Conservation (phyloP, 92 coral and sea anemone genomes). For the Parazoanthus darwini region DNA sequence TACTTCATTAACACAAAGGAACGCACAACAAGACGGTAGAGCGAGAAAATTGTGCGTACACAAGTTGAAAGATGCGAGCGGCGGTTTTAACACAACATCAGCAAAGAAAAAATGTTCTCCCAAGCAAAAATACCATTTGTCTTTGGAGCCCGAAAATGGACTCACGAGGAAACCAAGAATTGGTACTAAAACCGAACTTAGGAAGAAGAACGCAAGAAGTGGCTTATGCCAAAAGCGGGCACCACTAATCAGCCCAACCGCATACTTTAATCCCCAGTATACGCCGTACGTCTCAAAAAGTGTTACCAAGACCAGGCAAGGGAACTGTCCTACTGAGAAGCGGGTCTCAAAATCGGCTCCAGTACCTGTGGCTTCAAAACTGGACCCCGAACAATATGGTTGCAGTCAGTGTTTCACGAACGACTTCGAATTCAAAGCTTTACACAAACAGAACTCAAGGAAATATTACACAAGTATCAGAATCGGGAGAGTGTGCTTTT, state of each 20-base stretch:
- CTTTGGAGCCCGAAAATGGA: slow-evolving; percentile 57
- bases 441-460: slow-evolving; percentile 39
- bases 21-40: slow-evolving; percentile 5
- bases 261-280: slow-evolving; percentile 51
- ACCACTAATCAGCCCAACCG: slow-evolving; percentile 44
- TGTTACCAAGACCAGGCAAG: not conserved
- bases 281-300: slow-evolving; percentile 31
- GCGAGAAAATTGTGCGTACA: not conserved
- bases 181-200: not conserved
- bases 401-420: slow-evolving; percentile 56
- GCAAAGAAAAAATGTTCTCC: not conserved
- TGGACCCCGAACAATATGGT: slow-evolving; percentile 50
- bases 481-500: slow-evolving; percentile 66
- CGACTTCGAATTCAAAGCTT: slow-evolving; percentile 38
- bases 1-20: slow-evolving; percentile 63
- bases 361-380: slow-evolving; percentile 27
- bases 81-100: slow-evolving; percentile 30
- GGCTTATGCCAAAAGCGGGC: slow-evolving; percentile 30
- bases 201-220: slow-evolving; percentile 7
- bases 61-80: not conserved
- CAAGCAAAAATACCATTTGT: slow-evolving; percentile 49
- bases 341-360: slow-evolving; percentile 65
- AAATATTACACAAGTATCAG: slow-evolving; percentile 59
- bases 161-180: slow-evolving; percentile 5
- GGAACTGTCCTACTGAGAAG: slow-evolving; percentile 15